These are phyloP conservation scores for Apus apus DNA, from an alignment of 2,113 vertebrate genomes.

Conservation along the genomic window DNA sequence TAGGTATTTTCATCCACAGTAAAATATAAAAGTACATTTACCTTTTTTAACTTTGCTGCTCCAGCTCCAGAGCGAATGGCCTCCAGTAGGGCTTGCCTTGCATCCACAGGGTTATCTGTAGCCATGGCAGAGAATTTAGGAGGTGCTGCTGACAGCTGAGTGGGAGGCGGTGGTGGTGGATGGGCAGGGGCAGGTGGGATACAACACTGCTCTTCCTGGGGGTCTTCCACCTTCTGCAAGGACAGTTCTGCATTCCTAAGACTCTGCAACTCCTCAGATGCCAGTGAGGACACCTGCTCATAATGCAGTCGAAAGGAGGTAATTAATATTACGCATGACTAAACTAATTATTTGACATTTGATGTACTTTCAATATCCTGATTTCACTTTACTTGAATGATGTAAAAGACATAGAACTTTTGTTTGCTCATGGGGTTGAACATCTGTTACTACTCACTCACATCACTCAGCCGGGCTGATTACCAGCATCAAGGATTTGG, in stretches of 20 bases:
- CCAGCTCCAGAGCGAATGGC: constrained; percentile 92
- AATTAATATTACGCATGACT: not conserved
- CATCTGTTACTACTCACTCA: constrained; percentile 46
- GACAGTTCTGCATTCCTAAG: constrained; percentile 46
- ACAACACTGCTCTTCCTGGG: not conserved
- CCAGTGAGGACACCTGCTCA: constrained; percentile 83
- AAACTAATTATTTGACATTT: not conserved
- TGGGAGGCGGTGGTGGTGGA: constrained; percentile 20
- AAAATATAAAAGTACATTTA: constrained; percentile 41
- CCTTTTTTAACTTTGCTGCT: constrained; percentile 89
- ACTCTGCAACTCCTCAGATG: constrained; percentile 81
- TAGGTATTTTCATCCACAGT: not conserved
- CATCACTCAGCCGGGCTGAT: constrained; percentile 40
- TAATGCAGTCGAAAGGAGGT: not conserved
- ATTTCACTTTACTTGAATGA: not conserved
- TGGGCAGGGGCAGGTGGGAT: constrained; percentile 20
- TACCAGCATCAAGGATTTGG: constrained; percentile 35
- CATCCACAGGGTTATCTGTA: constrained; percentile 56
- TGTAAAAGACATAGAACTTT: not conserved
- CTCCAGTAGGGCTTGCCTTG: constrained; percentile 88
- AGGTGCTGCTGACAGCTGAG: constrained; percentile 19
- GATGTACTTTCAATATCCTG: not conserved
- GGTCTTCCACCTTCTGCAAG: not conserved
- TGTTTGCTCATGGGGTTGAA: constrained; percentile 11
- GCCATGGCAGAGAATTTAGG: not conserved